phyloP scores from a whole-genome alignment of 2,113 vertebrate species.

The Ceyx margarethae region DNA sequence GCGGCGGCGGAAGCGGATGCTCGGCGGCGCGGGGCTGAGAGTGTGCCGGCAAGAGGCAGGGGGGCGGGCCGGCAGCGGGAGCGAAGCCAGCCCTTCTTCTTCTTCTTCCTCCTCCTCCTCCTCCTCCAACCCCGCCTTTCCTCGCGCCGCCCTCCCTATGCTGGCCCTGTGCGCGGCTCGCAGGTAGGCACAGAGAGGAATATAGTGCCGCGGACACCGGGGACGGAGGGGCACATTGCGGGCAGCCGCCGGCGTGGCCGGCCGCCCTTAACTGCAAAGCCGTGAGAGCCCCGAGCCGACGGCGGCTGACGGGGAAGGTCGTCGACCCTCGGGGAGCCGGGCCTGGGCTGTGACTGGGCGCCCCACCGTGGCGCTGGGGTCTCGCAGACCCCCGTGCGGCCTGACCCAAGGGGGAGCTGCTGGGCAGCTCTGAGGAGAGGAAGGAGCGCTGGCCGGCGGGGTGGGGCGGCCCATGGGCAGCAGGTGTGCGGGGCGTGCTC shows the following conservation, averaged over 20 bases:
- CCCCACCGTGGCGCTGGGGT: no score
- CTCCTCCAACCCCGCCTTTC: background rate
- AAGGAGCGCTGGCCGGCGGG: no score
- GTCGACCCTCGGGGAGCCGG: background rate
- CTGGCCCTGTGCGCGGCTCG: background rate
- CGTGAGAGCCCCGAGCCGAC: accelerated
- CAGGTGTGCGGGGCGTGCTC: background rate
- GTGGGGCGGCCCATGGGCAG: background rate
- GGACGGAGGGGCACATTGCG: no score
- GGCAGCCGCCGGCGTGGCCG: background rate
- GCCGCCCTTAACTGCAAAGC: background rate
- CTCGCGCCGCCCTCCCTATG: background rate
- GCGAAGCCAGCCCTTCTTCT: background rate
- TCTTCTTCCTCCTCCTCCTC: no score
- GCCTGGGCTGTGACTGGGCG: background rate
- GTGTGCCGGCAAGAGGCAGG: background rate
- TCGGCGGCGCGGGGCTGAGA: background rate
- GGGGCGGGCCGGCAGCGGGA: background rate
- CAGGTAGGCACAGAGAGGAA: background rate
- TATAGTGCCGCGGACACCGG: background rate
- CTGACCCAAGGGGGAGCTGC: background rate
- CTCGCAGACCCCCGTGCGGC: background rate
- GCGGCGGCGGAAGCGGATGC: background rate
- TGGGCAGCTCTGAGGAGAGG: background rate
- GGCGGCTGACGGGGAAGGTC: accelerated